Conservation (phyloP, 2,113 vertebrate genomes). For the Tragelaphus scriptus region DNA sequence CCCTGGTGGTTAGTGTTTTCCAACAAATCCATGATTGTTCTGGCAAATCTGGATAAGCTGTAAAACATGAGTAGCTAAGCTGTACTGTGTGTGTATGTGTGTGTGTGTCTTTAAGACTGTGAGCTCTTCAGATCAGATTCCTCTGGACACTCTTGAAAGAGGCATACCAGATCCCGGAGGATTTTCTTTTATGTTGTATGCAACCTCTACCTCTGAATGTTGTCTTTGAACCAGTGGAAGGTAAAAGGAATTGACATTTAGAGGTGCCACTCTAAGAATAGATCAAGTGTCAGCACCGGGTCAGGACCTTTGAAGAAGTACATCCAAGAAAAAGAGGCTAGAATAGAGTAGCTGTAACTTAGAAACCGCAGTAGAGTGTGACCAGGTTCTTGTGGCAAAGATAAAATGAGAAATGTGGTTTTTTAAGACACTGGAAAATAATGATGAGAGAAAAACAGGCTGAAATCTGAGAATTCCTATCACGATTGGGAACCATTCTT, state of each 20-base stretch:
- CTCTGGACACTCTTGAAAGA: conserved; percentile 51
- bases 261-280: conserved; percentile 24
- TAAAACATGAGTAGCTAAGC: conserved; percentile 24
- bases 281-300: background rate
- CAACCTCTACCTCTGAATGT: conserved; percentile 30
- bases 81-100: background rate
- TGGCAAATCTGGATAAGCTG: conserved; percentile 17
- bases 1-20: conserved; percentile 26
- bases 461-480: conserved; percentile 65
- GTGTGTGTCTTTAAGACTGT: background rate
- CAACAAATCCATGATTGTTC: conserved; percentile 18
- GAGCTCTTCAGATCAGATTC: conserved; percentile 36
- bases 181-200: conserved; percentile 32
- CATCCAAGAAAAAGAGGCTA: conserved; percentile 27
- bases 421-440: conserved; percentile 64
- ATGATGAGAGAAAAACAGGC: conserved; percentile 52
- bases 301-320: conserved; percentile 7
- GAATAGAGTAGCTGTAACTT: background rate
- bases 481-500: conserved; percentile 41
- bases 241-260: conserved; percentile 22
- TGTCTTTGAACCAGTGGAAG: conserved; percentile 2
- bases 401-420: conserved; percentile 45
- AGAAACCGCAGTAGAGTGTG: conserved; percentile 36
- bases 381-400: conserved; percentile 52
- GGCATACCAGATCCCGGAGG: background rate